Evolutionary conservation across 2,888 invertebrate genomes (phyloP).

Genomic region (Platycheirus rosarum): DNA sequence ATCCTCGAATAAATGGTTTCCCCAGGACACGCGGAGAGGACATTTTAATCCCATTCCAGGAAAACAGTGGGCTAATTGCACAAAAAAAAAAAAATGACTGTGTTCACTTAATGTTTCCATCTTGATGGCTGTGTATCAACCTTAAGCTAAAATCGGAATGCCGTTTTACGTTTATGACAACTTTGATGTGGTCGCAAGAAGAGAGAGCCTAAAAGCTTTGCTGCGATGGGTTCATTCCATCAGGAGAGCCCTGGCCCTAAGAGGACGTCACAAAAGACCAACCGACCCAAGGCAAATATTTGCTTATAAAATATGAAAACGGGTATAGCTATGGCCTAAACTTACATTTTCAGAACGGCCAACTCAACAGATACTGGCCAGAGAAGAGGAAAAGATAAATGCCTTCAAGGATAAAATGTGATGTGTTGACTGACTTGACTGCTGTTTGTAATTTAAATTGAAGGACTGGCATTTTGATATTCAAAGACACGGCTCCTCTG

Average conservation of each 20-base stretch:
- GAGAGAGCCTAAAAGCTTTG: not conserved
- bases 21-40: not conserved
- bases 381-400: not conserved
- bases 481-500: not conserved
- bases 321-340: constrained; percentile 17
- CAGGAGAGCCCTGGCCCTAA: not conserved
- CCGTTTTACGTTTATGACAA: constrained; percentile 24
- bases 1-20: too few species aligned
- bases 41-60: not conserved
- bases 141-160: constrained; percentile 8
- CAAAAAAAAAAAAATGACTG: constrained; percentile 39
- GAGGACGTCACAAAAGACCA: not conserved
- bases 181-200: constrained; percentile 18
- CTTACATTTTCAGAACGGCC: constrained; percentile 32
- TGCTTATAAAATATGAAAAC: constrained; percentile 41
- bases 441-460: not conserved
- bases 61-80: constrained; percentile 39
- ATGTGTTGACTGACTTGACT: not conserved
- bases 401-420: not conserved
- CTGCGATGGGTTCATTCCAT: not conserved
- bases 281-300: constrained; percentile 39
- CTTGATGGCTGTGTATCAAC: not conserved
- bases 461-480: not conserved
- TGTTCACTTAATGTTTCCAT: not conserved
- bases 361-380: constrained; percentile 17